A percentile compares a stretch with the other conserved stretches of the same genome.
phyloP scores from a whole-genome alignment of 2,797 vertebrate genomes.

The Rhinoraja longicauda region DNA sequence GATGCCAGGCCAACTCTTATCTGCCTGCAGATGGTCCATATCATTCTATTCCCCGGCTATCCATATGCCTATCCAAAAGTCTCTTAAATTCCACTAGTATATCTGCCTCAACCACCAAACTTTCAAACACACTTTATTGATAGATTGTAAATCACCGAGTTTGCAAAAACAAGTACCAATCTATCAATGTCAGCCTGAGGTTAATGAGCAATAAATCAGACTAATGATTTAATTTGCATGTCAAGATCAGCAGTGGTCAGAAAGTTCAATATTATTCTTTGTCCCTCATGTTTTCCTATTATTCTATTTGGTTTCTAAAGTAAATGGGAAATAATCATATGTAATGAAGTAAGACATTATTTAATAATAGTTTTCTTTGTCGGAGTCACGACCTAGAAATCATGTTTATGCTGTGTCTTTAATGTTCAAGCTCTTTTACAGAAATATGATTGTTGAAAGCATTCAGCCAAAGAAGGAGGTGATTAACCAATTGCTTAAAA shows the following conservation, averaged over 20 bases:
- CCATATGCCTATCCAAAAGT: too few relatives aligned
- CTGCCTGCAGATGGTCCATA: too few relatives aligned
- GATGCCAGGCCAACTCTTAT: too few relatives aligned
- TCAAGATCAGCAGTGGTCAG: background rate
- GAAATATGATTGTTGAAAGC: background rate
- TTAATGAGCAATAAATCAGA: slow-evolving; percentile 30
- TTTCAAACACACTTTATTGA: background rate
- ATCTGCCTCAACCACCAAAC: background rate
- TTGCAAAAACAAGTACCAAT: background rate
- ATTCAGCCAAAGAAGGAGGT: background rate
- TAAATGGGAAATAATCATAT: background rate
- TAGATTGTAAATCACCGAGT: background rate
- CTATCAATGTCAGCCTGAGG: background rate
- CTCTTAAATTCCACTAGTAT: too few relatives aligned
- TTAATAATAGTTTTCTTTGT: background rate
- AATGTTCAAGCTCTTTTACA: background rate
- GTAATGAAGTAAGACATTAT: background rate
- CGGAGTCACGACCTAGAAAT: background rate
- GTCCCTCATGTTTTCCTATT: background rate
- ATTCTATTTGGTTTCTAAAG: background rate
- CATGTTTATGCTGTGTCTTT: background rate
- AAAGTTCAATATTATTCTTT: background rate
- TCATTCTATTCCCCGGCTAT: too few relatives aligned
- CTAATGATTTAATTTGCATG: background rate
- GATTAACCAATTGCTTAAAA: background rate